Evolutionary conservation across 2,113 vertebrate genomes (phyloP), one percentile per base, ranked within the genome.

Genomic region (Carassius gibelio): DNA sequence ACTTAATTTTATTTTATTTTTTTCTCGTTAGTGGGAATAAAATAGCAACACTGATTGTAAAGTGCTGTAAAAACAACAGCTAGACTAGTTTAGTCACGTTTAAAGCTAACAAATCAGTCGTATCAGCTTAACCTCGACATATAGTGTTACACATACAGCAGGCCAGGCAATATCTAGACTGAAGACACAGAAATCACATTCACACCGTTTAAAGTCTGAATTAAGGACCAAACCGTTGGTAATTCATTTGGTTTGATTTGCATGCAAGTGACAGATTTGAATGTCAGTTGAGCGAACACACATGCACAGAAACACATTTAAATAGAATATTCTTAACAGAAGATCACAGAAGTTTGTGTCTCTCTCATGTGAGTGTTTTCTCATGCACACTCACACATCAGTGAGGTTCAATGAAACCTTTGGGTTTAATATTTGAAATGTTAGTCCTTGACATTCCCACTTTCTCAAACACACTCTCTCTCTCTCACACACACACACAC

Each of bases 181-280:
- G 19, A 59, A 59, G 3, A 26, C 34, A 11, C 30, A 9, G 34
- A 15, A 34, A 34, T 68, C 26, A 30, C 26, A 66, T 0, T 66
- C 23, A 30, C 5, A 61, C 59, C 0, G 11, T 26, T 64, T 6
- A 14, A 64, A 64, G 9, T 62, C 6, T 34, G 2, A 69, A 19
- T 19, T 8, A 69, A 17, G 15, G 8, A 69, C 15, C 34, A 71
- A 71, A 71, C 85, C 17, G 1, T 10, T 62, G 30, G 36, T 86
- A 34, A 85, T 87, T 78, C 72, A 30, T 72, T 19, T 17, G 82
- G 87, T 79, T 90, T 75, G 72, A 90, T 94, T 94, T 94, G 72
- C 92, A 93, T 93, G 91, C 92, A 94, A 91, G 93, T 94, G 93
- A 86, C 62, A 88, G 87, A 91, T 93, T 93, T 92, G 89, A 87